Base-by-base conservation (phyloP, 2,113 vertebrate species). In the Columba livia region DNA sequence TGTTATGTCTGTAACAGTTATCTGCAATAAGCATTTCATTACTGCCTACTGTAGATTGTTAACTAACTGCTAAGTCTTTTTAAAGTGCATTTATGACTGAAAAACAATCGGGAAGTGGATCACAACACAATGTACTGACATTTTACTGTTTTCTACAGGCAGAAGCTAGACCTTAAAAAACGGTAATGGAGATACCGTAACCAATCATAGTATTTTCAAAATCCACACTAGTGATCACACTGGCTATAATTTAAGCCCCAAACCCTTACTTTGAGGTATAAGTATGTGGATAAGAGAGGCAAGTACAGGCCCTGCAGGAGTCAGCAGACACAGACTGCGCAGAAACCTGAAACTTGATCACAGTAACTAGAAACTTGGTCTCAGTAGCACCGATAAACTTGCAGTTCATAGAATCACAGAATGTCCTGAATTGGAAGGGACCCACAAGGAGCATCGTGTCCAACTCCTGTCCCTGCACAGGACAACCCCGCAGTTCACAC, bases 131-230 rank as follows among this genome's bases (percentile, higher is more conserved):
- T 0, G 1, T 32, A 36, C 50, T 42, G 72, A 20, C 1, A 0
- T 42, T 54, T 48, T 54, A 60, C 34, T 51, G 19, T 48, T 51
- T 90, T 64, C 21, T 44, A 83, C 34, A 69, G 38, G 50, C 29
- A 92, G 57, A 64, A 85, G 25, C 17, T 29, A 64, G 23, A 58
- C 51, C 32, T 71, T 74, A 26, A 61, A 61, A 71, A 74, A 32
- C 0, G 0, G 40, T 19, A 3, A 34, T 1, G 23, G 32, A 24
- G 15, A 65, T 79, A 69, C 21, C 10, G 8, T 25, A 70, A 57
- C 0, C 4, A 48, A 42, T 15, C 75, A 40, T 5, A 24, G 5
- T 40, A 21, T 34, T 91, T 56, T 70, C 36, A 70, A 73, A 91
- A 87, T 47, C 32, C 25, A 67, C 2, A 34, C 9, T 2, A 69